phyloP scores from a whole-genome alignment of 1,140 invertebrate species.

The Pomacea maculata region DNA sequence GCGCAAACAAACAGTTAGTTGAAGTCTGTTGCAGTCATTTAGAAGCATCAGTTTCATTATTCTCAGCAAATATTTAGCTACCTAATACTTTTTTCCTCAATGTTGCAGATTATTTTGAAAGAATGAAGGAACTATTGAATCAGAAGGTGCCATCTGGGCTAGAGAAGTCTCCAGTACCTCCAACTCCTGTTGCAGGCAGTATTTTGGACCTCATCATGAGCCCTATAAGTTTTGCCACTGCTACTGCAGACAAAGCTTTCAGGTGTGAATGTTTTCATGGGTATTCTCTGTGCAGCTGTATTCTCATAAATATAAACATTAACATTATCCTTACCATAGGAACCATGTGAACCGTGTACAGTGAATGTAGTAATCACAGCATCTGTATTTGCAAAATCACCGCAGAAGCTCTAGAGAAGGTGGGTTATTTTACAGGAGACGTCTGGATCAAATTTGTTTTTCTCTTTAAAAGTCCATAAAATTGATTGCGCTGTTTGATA shows the following conservation, averaged over 20 bases:
- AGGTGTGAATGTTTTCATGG: constrained; percentile 35
- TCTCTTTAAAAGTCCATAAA: too few relatives aligned
- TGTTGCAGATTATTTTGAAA: constrained; percentile 74
- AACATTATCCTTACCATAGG: neutral
- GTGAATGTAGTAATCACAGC: neutral
- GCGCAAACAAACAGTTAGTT: too few relatives aligned
- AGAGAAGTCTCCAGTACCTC: constrained; percentile 75
- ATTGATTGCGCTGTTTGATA: too few relatives aligned
- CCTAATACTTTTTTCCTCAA: constrained; percentile 7
- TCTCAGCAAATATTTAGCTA: too few relatives aligned
- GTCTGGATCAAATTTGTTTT: too few relatives aligned
- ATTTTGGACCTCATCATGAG: constrained; percentile 80
- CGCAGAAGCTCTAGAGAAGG: too few relatives aligned
- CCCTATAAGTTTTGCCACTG: constrained; percentile 70
- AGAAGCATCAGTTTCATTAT: too few relatives aligned
- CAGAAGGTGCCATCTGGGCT: constrained; percentile 77
- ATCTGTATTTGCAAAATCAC: neutral
- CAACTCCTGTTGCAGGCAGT: constrained; percentile 78
- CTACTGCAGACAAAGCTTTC: constrained; percentile 42
- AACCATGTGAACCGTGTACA: neutral
- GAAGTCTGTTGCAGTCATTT: too few relatives aligned
- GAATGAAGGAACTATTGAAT: constrained; percentile 77
- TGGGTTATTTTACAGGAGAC: too few relatives aligned
- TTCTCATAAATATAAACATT: neutral
- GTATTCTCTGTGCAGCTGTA: neutral